Evolutionary conservation across 2,797 vertebrate species (phyloP).

Genomic region (Spheniscus humboldti): DNA sequence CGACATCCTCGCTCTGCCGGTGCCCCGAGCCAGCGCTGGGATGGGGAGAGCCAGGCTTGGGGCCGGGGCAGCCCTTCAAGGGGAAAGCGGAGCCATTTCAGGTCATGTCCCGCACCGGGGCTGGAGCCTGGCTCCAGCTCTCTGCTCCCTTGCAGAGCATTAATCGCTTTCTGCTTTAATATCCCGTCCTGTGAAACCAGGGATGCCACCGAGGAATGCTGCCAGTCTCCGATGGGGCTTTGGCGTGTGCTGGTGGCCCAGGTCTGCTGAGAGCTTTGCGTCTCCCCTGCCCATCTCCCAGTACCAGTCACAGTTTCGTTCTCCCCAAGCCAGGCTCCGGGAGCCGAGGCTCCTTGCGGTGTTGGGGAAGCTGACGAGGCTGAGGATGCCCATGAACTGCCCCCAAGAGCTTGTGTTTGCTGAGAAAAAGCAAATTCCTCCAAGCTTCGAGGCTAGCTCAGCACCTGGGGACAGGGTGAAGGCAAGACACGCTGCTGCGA

Average conservation of each 20-base stretch:
- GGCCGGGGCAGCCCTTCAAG: not conserved
- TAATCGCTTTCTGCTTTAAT: not conserved
- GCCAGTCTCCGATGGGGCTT: fast-evolving
- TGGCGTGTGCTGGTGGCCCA: fast-evolving
- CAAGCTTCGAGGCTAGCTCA: not conserved
- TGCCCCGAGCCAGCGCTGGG: not conserved
- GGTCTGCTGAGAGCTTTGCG: not conserved
- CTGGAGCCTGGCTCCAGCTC: not conserved
- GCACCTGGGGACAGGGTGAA: not conserved
- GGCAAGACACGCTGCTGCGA: fast-evolving
- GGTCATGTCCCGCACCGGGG: not conserved
- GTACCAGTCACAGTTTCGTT: fast-evolving
- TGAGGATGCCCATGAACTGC: not conserved
- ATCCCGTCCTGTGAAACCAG: not conserved
- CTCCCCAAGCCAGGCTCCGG: fast-evolving
- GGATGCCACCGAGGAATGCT: not conserved
- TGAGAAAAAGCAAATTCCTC: not conserved
- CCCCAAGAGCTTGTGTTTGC: not conserved
- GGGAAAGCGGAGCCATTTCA: not conserved
- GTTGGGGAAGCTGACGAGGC: not conserved
- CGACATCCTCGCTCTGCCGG: not conserved
- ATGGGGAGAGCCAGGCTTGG: not conserved
- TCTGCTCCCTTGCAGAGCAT: not conserved
- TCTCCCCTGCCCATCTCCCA: not conserved
- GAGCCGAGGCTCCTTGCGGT: fast-evolving